phyloP scores from a whole-genome alignment of 2,888 invertebrate genomes.

The Eremobia ochroleuca region DNA sequence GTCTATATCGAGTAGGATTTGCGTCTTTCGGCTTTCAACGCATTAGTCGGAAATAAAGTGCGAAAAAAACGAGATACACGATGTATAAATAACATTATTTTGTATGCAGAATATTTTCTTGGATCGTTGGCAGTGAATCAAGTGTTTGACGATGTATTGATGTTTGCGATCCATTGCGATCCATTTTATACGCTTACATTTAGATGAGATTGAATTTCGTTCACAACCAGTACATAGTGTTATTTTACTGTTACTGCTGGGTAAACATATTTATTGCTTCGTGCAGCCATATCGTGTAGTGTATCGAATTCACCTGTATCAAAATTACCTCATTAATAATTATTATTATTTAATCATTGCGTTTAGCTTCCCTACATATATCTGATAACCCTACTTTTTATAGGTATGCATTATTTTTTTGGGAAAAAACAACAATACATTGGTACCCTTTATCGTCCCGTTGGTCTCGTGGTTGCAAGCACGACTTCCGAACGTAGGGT shows the following conservation, averaged over 20 bases:
- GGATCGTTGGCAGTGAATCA: constrained; percentile 63
- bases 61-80: constrained; percentile 25
- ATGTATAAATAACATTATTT: constrained; percentile 36
- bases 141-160: constrained; percentile 55
- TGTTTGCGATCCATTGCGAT: constrained; percentile 42
- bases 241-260: constrained; percentile 29
- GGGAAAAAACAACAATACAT: too few species aligned
- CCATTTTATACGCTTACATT: constrained; percentile 42
- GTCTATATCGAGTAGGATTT: constrained; percentile 15
- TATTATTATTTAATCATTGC: too few species aligned
- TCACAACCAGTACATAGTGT: constrained; percentile 24
- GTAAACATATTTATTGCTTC: constrained; percentile 40
- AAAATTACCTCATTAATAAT: too few species aligned
- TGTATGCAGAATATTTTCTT: constrained; percentile 43
- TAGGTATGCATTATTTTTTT: too few species aligned
- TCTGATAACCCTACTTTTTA: not conserved
- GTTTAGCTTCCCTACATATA: not conserved
- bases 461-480: too few species aligned
- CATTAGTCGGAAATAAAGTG: constrained; percentile 28
- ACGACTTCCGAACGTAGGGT: too few species aligned
- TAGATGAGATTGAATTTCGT: constrained; percentile 36
- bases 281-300: not conserved
- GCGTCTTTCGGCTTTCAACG: constrained; percentile 18
- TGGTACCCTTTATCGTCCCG: too few species aligned
- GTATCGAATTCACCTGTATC: not conserved